A percentile compares a stretch with the other conserved stretches of the same genome.
phyloP scores from a whole-genome alignment of 2,113 vertebrate genomes.

The Megatriorchis doriae region DNA sequence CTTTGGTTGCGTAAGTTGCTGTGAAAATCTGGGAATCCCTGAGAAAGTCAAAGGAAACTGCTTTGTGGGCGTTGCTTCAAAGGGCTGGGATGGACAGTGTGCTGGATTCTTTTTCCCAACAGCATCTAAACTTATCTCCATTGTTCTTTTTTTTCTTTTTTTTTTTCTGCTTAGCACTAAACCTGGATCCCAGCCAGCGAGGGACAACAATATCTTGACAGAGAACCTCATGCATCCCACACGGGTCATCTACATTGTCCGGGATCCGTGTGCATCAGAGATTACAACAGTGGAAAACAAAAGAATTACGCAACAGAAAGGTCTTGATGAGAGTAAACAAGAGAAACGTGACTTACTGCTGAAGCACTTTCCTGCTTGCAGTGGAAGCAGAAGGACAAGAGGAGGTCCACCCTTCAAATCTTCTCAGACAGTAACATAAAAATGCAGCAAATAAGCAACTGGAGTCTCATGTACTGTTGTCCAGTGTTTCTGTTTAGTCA shows the following conservation, averaged over 20 bases:
- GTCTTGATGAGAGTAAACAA: constrained; percentile 71
- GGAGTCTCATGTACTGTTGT: not conserved
- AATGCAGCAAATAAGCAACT: not conserved
- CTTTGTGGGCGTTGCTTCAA: constrained; percentile 71
- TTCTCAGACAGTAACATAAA: constrained; percentile 6
- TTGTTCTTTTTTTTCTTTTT: constrained; percentile 78
- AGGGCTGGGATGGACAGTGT: constrained; percentile 73
- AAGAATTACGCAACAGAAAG: constrained; percentile 72
- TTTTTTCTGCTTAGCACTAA: constrained; percentile 67
- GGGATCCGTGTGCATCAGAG: constrained; percentile 71
- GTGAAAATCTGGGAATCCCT: constrained; percentile 64
- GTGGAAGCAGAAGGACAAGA: constrained; percentile 34
- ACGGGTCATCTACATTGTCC: constrained; percentile 77
- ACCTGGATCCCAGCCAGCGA: constrained; percentile 77
- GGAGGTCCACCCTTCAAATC: constrained; percentile 27
- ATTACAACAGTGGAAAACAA: constrained; percentile 73
- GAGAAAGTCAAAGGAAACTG: constrained; percentile 76
- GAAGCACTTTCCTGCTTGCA: constrained; percentile 65
- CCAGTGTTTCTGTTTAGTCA: constrained; percentile 25
- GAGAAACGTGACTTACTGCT: constrained; percentile 72
- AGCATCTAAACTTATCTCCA: constrained; percentile 89
- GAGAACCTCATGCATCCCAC: constrained; percentile 65
- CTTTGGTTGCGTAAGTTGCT: not conserved
- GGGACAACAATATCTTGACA: constrained; percentile 82
- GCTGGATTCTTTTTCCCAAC: constrained; percentile 87